Conservation (phyloP, 2,888 invertebrate genomes). For the Drosophila emarginata region DNA sequence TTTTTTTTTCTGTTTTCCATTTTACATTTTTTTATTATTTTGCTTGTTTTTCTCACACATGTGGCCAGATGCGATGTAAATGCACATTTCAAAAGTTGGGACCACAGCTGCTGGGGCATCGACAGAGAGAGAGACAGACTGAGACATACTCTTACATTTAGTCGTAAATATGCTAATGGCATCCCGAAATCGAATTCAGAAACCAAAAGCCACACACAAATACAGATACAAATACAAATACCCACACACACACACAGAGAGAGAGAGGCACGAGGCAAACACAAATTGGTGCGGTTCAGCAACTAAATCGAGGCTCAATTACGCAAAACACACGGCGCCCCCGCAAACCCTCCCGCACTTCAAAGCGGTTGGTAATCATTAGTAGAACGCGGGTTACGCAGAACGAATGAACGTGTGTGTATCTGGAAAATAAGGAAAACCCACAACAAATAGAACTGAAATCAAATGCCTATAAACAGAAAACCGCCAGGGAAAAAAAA, state of each 20-base stretch:
- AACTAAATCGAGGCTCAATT: constrained; percentile 71
- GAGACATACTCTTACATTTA: constrained; percentile 34
- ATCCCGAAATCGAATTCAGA: constrained; percentile 24
- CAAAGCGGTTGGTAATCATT: constrained; percentile 61
- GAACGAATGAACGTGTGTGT: background rate
- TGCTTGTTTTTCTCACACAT: constrained; percentile 46
- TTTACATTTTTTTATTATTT: constrained; percentile 9
- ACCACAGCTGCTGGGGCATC: constrained; percentile 52
- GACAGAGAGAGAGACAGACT: constrained; percentile 37
- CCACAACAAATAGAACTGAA: constrained; percentile 17
- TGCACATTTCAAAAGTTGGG: constrained; percentile 61
- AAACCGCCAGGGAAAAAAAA: constrained; percentile 10
- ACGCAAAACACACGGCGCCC: constrained; percentile 27
- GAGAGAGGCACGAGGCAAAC: constrained; percentile 44
- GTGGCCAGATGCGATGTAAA: constrained; percentile 72
- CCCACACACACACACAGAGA: background rate
- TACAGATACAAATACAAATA: background rate
- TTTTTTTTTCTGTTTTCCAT: constrained; percentile 16
- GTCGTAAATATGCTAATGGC: constrained; percentile 20
- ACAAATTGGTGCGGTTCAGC: constrained; percentile 68
- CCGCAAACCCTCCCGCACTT: constrained; percentile 8
- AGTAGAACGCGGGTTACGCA: constrained; percentile 58
- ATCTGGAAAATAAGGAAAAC: background rate
- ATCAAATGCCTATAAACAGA: constrained; percentile 7
- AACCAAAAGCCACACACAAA: constrained; percentile 37